phyloP scores from a whole-genome alignment of 2,797 vertebrate species.

The Cynopterus sphinx region DNA sequence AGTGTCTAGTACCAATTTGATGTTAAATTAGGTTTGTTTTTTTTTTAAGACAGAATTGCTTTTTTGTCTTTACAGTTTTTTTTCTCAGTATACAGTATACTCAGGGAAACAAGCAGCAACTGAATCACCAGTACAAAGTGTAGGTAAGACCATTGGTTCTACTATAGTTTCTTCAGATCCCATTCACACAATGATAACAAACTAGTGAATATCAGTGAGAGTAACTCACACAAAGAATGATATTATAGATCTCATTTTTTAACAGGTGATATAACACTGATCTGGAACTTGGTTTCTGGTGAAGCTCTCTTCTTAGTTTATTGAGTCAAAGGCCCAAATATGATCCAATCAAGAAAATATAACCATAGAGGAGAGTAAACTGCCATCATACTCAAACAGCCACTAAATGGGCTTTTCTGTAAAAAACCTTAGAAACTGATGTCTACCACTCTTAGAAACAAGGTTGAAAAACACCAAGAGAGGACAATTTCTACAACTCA shows the following conservation, averaged over 20 bases:
- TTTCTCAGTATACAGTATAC: not conserved
- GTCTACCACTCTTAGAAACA: not conserved
- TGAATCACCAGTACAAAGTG: not conserved
- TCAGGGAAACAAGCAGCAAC: conserved; percentile 42
- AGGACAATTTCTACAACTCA: not conserved
- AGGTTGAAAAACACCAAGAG: not conserved
- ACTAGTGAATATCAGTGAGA: not conserved
- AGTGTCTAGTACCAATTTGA: not conserved
- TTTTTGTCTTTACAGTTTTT: not conserved
- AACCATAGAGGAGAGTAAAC: not conserved
- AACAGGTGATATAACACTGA: not conserved
- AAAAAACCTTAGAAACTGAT: not conserved
- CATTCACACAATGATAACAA: not conserved
- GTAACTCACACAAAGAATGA: conserved; percentile 12
- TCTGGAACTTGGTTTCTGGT: conserved; percentile 1
- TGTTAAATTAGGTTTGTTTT: not conserved
- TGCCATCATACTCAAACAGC: not conserved
- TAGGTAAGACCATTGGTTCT: not conserved
- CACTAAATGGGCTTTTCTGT: not conserved
- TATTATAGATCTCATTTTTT: not conserved
- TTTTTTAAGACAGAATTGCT: not conserved
- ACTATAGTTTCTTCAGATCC: conserved; percentile 4
- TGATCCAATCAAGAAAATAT: not conserved
- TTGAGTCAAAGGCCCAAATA: not conserved
- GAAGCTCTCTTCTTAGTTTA: conserved; percentile 26